phyloP scores from a whole-genome alignment of 1,140 invertebrate genomes.

The Lepidurus couesii region DNA sequence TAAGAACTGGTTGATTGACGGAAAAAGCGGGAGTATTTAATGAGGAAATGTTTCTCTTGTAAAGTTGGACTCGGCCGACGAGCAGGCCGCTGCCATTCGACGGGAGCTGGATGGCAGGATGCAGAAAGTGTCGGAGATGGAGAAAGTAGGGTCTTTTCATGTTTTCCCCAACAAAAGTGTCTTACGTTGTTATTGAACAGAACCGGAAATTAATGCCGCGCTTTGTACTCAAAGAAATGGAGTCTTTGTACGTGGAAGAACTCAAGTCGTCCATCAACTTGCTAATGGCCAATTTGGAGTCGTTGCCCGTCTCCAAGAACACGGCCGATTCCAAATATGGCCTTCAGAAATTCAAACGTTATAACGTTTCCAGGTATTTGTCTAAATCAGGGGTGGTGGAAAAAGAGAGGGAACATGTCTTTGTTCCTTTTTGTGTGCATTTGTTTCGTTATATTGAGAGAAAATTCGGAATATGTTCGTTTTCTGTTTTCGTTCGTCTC shows the following conservation, averaged over 20 bases:
- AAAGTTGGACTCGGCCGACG: conserved; percentile 96
- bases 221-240: conserved; percentile 99
- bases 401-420: background rate
- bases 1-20: conserved; percentile 44
- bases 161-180: background rate
- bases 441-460: too few species aligned
- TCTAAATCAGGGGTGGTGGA: background rate
- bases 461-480: too few species aligned
- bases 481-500: too few species aligned
- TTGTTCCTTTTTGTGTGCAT: background rate
- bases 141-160: conserved; percentile 61
- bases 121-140: conserved; percentile 94
- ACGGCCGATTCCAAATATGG: conserved; percentile 96
- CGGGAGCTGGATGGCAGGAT: conserved; percentile 95
- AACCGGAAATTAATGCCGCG: conserved; percentile 96
- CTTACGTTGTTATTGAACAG: conserved; percentile 49
- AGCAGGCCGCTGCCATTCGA: conserved; percentile 97
- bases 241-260: conserved; percentile 97
- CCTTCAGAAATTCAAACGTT: conserved; percentile 88
- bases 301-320: conserved; percentile 94
- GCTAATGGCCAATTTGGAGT: conserved; percentile 98
- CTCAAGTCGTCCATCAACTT: conserved; percentile 94
- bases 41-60: conserved; percentile 34
- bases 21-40: background rate
- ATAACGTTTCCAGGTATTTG: conserved; percentile 54